Conservation (phyloP, 1,140 invertebrate genomes). For the Drosophila littoralis region DNA sequence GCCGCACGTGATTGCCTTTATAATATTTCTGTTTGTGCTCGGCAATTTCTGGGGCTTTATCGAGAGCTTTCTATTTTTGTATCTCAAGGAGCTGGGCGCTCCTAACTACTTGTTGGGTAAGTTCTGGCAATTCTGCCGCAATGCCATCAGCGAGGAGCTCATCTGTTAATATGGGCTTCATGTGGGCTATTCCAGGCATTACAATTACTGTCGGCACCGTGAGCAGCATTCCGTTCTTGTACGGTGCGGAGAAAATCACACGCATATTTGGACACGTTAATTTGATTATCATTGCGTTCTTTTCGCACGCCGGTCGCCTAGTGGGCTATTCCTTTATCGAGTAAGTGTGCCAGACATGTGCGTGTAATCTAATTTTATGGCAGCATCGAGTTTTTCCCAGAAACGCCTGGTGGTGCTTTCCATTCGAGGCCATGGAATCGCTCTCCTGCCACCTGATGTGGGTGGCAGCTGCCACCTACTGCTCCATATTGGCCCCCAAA, state of each 20-base stretch:
- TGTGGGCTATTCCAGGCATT: conserved; percentile 85
- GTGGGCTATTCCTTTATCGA: conserved; percentile 93
- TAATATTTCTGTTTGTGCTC: conserved; percentile 90
- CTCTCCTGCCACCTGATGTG: conserved; percentile 94
- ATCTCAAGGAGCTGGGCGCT: conserved; percentile 91
- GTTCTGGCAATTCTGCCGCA: conserved; percentile 66
- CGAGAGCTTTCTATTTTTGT: conserved; percentile 93
- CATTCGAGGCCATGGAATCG: conserved; percentile 93
- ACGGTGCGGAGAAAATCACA: conserved; percentile 92
- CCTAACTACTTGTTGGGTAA: conserved; percentile 92
- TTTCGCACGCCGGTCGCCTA: conserved; percentile 90
- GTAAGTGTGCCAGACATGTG: conserved; percentile 85
- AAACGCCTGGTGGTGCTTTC: conserved; percentile 93
- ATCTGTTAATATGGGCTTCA: not conserved
- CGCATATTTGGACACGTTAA: conserved; percentile 92
- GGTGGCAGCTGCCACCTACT: conserved; percentile 94
- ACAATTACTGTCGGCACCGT: conserved; percentile 92
- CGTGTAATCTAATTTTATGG: conserved; percentile 59
- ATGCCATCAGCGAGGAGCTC: not conserved
- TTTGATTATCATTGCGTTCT: conserved; percentile 92
- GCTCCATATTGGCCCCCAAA: conserved; percentile 91
- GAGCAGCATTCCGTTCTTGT: conserved; percentile 91
- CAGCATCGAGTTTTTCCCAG: conserved; percentile 83
- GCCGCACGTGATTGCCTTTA: conserved; percentile 90
- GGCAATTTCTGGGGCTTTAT: conserved; percentile 94